Percentiles rank a stretch among this genome's conserved stretches.
Evolutionary conservation across 2,888 invertebrate genomes (phyloP).

Genomic region (Oeneis ivallda): DNA sequence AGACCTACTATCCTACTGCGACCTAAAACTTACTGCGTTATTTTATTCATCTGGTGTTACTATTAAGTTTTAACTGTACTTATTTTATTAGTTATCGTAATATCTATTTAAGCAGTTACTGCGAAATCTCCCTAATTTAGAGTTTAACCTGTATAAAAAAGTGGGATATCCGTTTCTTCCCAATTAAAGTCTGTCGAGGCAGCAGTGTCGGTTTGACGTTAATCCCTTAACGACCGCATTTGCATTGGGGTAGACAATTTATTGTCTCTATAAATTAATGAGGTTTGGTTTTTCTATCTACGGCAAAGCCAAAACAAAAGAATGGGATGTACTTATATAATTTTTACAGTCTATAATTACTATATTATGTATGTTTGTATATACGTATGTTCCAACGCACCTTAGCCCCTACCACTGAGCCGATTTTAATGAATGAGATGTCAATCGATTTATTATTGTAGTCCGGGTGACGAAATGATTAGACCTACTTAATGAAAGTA

Average conservation of each 20-base stretch:
- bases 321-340: no score
- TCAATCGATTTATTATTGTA: no score
- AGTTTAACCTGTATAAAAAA: background rate
- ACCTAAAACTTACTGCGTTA: no score
- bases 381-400: background rate
- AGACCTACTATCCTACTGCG: no score
- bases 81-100: no score
- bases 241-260: slow-evolving; percentile 26
- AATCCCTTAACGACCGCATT: slow-evolving; percentile 42
- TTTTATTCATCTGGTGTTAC: no score
- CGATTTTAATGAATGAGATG: no score
- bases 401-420: no score
- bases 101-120: background rate
- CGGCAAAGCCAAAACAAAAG: no score
- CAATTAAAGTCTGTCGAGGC: slow-evolving; percentile 30
- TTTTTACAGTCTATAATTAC: background rate
- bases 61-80: no score
- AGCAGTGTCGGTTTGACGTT: slow-evolving; percentile 40
- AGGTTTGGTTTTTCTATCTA: background rate
- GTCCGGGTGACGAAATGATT: no score
- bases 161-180: slow-evolving; percentile 20
- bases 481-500: no score
- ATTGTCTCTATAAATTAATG: slow-evolving; percentile 16
- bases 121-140: background rate
- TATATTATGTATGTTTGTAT: background rate